Evolutionary conservation across 2,888 invertebrate genomes (phyloP), one percentile per base, ranked within the genome.

Genomic region (Hoplodrina blanda): DNA sequence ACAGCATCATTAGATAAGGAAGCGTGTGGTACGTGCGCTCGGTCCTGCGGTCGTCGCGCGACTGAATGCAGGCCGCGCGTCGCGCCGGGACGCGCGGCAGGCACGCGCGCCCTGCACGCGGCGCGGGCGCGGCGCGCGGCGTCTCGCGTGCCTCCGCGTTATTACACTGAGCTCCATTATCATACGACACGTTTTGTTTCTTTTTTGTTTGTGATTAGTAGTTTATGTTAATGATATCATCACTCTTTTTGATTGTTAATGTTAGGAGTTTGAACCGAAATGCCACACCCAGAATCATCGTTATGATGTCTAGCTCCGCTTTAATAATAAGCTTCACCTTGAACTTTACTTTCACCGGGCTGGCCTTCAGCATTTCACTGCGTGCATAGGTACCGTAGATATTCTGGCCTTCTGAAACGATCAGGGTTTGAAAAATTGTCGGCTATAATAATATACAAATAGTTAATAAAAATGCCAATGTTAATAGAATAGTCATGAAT

Each of bases 21-120:
- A 57, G 54, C 81, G 73, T 73, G 85, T 61, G 30, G 46, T 50
- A 50, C 78, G 73, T 73, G 85, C 85, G 81, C 64, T 87, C 84
- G 85, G 88, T 79, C 81, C 80, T 85, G 87, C 79, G 81, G 90
- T 86, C 88, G 94, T 83, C 95, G 93, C 93, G 92, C 95, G 95
- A 95, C 94, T 94, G 94, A 83, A 89, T 88, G 83, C 88, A 80
- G 73, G 69, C 46, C 68, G 65, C 69, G 68, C 64, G 78, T 65
- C 73, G 65, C 54, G 65, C 62, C 62, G 56, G 20, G 37, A n/a
- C 72, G 63, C 73, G 76, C 74, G 79, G 82, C 81, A 68, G 83
- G 91, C 93, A 94, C 92, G 93, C 96, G 94, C 92, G 91, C 87
- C 86, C 86, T 86, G 91, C 95, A 92, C 94, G 90, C 84, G 84